phyloP scores from a whole-genome alignment of 2,113 vertebrate species.

The Indri indri region DNA sequence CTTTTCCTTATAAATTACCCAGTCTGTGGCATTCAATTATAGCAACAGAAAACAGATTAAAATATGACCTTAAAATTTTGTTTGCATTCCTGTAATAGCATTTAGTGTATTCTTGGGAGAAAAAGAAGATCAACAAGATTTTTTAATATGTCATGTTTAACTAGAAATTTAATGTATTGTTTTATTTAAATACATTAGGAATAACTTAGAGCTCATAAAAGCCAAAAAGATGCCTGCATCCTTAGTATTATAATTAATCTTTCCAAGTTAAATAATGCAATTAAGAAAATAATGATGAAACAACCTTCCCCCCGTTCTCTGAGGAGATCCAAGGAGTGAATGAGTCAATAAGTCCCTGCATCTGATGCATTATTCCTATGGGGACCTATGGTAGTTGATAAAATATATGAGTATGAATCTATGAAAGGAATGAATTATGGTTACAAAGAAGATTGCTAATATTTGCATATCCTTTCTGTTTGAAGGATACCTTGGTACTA shows the following conservation, averaged over 20 bases:
- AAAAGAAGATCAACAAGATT: not conserved
- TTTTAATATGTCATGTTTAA: conserved; percentile 20
- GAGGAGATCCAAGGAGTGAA: not conserved
- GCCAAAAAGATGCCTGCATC: not conserved
- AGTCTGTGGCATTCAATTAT: not conserved
- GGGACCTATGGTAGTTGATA: conserved; percentile 33
- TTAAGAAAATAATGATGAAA: conserved; percentile 55
- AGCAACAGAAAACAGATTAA: not conserved
- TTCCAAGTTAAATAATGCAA: not conserved
- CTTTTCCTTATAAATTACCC: not conserved
- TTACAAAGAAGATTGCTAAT: conserved; percentile 44
- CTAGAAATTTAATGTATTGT: not conserved
- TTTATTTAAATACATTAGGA: conserved; percentile 39
- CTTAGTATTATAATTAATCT: conserved; percentile 15
- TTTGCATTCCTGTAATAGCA: not conserved
- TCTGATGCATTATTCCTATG: not conserved
- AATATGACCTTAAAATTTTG: not conserved
- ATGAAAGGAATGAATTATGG: conserved; percentile 40
- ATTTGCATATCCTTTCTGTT: conserved; percentile 52
- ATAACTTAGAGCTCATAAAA: not conserved
- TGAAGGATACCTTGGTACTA: conserved; percentile 42
- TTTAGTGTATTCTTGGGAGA: not conserved
- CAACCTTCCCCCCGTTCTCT: not conserved
- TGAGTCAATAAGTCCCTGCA: not conserved
- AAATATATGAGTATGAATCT: conserved; percentile 13